Base-by-base conservation (phyloP, 2,888 invertebrate genomes). In the Ceraclea dissimilis region DNA sequence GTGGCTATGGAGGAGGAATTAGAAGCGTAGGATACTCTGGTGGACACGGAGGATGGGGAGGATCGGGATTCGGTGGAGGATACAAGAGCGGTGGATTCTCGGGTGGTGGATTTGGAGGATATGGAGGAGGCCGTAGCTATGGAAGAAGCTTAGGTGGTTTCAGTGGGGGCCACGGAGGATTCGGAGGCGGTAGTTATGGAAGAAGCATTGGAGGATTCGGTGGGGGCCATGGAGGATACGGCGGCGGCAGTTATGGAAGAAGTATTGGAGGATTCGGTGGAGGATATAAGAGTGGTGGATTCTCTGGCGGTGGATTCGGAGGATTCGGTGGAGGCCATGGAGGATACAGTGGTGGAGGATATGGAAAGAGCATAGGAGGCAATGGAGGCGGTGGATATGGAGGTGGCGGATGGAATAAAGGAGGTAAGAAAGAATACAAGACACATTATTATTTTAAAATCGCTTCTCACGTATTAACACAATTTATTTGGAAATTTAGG, bases 231-330 rank as follows among this genome's bases (percentile, higher is more conserved):
- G 49, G 56, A 39, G 48, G 52, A 51, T 52, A 58, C 21, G 60
- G 62, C 51, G 49, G 34, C 21, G 58, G 59, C n/a, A 44, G 59
- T 2, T 56, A 57, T 34, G 50, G 60, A 50, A 51, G 60, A 21
- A 52, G 58, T 10, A 6, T 34, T 20, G 47, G 46, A 33, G 53
- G 60, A 17, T 52, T 51, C 48, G 33, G 53, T 33, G 54, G 60
- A 21, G 43, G 48, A 13, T 43, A 22, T n/a, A 48, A 54, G 18
- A 56, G 58, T 8, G 51, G 59, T 16, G 33, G 55, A 19, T 46
- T 33, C 34, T 44, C 26, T 11, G 57, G 58, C 18, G 51, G 59
- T 18, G 54, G 58, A 18, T 16, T 34, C 18, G 47, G 46, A 33
- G 53, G 60, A 17, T 52, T 51, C 48, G 33, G 53, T 33, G 26